Base-by-base conservation (phyloP, 2,113 vertebrate species). In the Machaerirhynchus nigripectus region DNA sequence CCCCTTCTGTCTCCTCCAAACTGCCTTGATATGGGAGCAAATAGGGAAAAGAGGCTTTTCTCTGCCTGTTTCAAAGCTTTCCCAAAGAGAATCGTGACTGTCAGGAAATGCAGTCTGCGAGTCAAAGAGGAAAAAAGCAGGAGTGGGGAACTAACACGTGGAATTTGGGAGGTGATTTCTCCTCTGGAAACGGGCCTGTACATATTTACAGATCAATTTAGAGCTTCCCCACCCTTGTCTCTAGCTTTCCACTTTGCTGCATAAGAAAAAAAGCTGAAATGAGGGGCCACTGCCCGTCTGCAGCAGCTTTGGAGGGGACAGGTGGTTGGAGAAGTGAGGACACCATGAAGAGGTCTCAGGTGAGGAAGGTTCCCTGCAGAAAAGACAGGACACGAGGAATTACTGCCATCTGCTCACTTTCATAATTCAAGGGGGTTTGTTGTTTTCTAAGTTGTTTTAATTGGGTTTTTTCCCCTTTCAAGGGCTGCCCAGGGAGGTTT, bases 181-280 rank as follows among this genome's bases (percentile, higher is more conserved):
- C 20, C 47, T 40, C 11, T 17, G 30, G 7, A 46, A 47, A 56
- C 0, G 5, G 3, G 7, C 6, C 22, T 22, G 24, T 11, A 1
- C 2, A 0, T 11, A 7, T 3, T 19, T 18, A 40, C 4, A 1
- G 53, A 20, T 39, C 46, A 9, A 17, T 12, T 28, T 21, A 5
- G 16, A 69, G 28, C 15, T 73, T 52, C 21, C 30, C 7, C 40
- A 27, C 47, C 7, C 30, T 77, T 33, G 17, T 39, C 18, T 18
- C 11, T 10, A 33, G 12, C 6, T 59, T 82, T 23, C 28, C 3
- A 4, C 21, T 42, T 74, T 40, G 6, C 15, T 28, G 2, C 9
- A 0, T 4, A 7, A n/a, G 26, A 20, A 13, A 46, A 3, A 12
- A 3, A 13, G 8, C 16, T 17, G 39, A n/a, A 60, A 49, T 56